Base-by-base conservation (phyloP, 2,797 vertebrate species). In the Aphelocoma californica region DNA sequence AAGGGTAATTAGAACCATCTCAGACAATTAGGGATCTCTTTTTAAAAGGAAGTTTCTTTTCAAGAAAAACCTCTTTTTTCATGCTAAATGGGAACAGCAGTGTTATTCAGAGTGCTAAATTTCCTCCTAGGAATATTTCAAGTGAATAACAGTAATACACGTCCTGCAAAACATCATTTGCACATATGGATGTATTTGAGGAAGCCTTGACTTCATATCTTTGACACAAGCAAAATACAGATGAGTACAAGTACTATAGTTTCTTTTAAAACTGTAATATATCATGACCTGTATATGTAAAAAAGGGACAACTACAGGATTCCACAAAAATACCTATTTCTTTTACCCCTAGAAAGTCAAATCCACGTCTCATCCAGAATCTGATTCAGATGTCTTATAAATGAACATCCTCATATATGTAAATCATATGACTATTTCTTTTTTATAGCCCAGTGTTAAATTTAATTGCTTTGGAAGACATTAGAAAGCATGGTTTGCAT, bases 51-150 rank as follows among this genome's bases (percentile, higher is more conserved):
- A 84, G 23, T 42, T 88, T 44, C 19, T 91, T 88, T 77, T 86
- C 51, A 72, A 72, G 77, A 47, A 70, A 86, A 88, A 9, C 21
- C 12, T 77, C 17, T 83, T 93, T 36, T n/a, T 86, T 77, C 23
- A 7, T 56, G 74, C 57, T 73, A 77, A 87, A 87, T 77, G 58
- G 57, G 56, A 95, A 66, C 51, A 86, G 19, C 18, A 60, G 17
- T 64, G 29, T 84, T 84, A 58, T 60, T 95, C 77, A 80, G 50
- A 72, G 34, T 32, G 29, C 29, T 87, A 67, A 75, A 75, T 85
- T 85, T 88, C 29, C 86, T 93, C 78, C 19, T 86, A 94, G 90
- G 86, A 88, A 50, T 93, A 79, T 77, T 88, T 84, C 32, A 90
- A 86, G 86, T 56, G 32, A 94, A 50, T 70, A 86, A 60, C 34